Base-by-base conservation (phyloP, 2,797 vertebrate genomes). In the Diglossa cyanea region DNA sequence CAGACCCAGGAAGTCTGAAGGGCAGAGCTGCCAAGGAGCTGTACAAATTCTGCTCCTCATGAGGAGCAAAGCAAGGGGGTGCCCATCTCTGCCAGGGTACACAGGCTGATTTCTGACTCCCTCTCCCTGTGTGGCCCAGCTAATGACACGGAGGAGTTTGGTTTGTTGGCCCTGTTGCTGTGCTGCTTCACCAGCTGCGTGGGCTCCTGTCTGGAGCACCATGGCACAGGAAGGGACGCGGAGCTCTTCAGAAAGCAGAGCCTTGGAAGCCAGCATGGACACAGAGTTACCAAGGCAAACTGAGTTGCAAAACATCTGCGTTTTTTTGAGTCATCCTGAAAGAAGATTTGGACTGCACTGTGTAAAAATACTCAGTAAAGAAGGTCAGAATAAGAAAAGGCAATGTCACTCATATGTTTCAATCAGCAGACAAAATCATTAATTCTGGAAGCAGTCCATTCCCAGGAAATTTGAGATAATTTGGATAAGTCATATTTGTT, bases 121-220 rank as follows among this genome's bases (percentile, higher is more conserved):
- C 15, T 33, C 24, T 62, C 10, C 53, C 48, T 48, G 10, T 2
- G 2, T 35, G 33, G n/a, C 63, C 1, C 0, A 14, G 45, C 25
- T 73, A 9, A 51, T 31, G 3, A 0, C 60, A 14, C 1, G 1
- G 74, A 51, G 58, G 48, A 86, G 53, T 40, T 66, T 61, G 66
- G 39, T 84, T 86, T 91, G 90, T 65, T 76, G 91, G 26, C 9
- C 25, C 40, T 35, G 67, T 89, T 93, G 71, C 79, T 77, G 82
- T 47, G 68, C 37, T 61, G 48, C 61, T n/a, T 50, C 75, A 20
- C 16, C 50, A 89, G 23, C 75, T 87, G 12, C 18, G 25, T 8
- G 1, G 37, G 24, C 48, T 77, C 42, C 58, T 73, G n/a, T 30
- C 42, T 0, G 0, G 23, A 51, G 76, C 47, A 33, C 61, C 2